Percentiles rank a stretch among this genome's conserved stretches.
phyloP scores from a whole-genome alignment of 2,888 invertebrate genomes.

The Tubulanus polymorphus region DNA sequence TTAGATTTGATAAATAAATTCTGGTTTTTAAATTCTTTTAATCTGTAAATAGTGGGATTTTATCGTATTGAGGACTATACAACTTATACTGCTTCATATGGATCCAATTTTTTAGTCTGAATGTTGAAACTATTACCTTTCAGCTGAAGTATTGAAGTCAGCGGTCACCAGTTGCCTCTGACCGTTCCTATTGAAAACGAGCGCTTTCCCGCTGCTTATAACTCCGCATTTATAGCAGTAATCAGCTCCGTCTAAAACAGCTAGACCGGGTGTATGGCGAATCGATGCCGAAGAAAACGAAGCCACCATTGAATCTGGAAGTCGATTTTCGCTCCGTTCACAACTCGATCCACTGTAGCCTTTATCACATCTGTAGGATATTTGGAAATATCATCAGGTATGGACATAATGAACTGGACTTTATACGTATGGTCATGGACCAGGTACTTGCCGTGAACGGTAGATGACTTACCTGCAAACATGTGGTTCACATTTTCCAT shows the following conservation, averaged over 20 bases:
- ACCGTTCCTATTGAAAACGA: constrained; percentile 46
- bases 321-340: constrained; percentile 29
- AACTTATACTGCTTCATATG: too few species aligned
- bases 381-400: too few species aligned
- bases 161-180: constrained; percentile 37
- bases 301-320: constrained; percentile 17
- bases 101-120: neutral
- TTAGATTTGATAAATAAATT: too few species aligned
- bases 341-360: constrained; percentile 48
- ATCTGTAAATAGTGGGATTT: too few species aligned
- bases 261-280: too few species aligned
- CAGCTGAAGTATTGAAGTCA: constrained; percentile 48
- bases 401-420: too few species aligned
- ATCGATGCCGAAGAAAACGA: constrained; percentile 18
- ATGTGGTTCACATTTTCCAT: constrained; percentile 43
- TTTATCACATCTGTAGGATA: constrained; percentile 49
- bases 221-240: constrained; percentile 50
- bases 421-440: too few species aligned
- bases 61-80: too few species aligned
- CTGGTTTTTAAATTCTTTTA: too few species aligned
- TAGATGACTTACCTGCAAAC: constrained; percentile 50
- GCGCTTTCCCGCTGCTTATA: constrained; percentile 46
- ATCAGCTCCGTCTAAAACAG: constrained; percentile 38
- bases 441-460: too few species aligned
- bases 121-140: too few species aligned